Evolutionary conservation across 2,888 invertebrate genomes (phyloP).

Genomic region (Drosophila kanekoi): DNA sequence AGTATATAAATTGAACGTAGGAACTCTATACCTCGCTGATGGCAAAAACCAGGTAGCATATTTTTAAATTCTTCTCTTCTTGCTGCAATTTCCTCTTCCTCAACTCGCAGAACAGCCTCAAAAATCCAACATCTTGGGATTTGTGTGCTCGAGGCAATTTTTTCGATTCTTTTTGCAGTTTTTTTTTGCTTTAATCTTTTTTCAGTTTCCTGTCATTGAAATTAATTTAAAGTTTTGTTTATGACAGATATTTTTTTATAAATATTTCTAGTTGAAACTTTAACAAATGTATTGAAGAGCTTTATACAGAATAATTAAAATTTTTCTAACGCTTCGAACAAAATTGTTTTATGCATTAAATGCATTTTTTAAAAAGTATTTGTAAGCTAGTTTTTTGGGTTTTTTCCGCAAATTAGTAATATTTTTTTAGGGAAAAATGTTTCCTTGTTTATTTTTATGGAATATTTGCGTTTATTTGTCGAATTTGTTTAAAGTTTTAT

Average conservation of each 20-base stretch:
- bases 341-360: neutral
- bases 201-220: conserved; percentile 9
- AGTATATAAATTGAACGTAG: conserved; percentile 90
- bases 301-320: neutral
- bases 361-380: conserved; percentile 15
- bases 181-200: neutral
- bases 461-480: conserved; percentile 1
- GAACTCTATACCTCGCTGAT: conserved; percentile 99
- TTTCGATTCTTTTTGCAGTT: conserved; percentile 21
- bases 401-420: no score
- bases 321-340: neutral
- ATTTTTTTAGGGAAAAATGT: neutral
- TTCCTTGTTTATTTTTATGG: conserved; percentile 8
- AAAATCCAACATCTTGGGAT: conserved; percentile 35
- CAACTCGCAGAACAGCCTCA: conserved; percentile 41
- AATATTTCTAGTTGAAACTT: conserved; percentile 1
- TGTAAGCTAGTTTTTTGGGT: conserved; percentile 9
- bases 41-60: conserved; percentile 86
- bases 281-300: conserved; percentile 7
- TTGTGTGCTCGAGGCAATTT: conserved; percentile 17
- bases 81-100: conserved; percentile 52
- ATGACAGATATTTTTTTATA: neutral
- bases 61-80: conserved; percentile 38
- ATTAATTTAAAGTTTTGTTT: conserved; percentile 9
- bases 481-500: neutral